These are phyloP conservation scores for Rhagoletis pomonella DNA, from an alignment of 1,140 invertebrate genomes.

Conservation along the genomic window DNA sequence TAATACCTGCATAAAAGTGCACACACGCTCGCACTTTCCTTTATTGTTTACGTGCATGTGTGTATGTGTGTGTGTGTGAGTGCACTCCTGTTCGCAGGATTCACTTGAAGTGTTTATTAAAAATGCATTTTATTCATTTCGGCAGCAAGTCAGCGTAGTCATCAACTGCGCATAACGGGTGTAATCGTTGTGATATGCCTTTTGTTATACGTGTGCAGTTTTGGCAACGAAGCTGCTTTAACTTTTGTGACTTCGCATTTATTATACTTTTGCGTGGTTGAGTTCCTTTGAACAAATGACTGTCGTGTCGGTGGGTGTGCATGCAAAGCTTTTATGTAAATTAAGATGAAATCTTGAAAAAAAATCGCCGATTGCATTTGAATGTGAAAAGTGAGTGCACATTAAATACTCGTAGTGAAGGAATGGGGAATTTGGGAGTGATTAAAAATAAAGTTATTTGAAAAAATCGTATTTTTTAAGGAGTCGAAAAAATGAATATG, in stretches of 20 bases:
- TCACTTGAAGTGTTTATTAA: conserved; percentile 45
- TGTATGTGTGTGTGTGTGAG: background rate
- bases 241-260: background rate
- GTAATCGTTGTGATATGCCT: conserved; percentile 11
- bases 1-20: background rate
- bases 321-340: too few relatives aligned
- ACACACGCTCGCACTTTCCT: background rate
- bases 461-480: too few relatives aligned
- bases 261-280: background rate
- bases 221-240: background rate
- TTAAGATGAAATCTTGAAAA: too few relatives aligned
- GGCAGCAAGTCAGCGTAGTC: background rate
- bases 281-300: too few relatives aligned
- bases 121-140: conserved; percentile 50
- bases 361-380: too few relatives aligned
- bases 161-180: conserved; percentile 27
- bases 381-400: too few relatives aligned
- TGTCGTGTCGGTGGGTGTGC: too few relatives aligned
- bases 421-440: too few relatives aligned
- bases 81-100: background rate
- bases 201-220: background rate
- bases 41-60: background rate
- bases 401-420: too few relatives aligned
- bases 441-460: too few relatives aligned
- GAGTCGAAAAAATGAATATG: too few relatives aligned